phyloP scores from a whole-genome alignment of 2,797 vertebrate genomes.

The Masticophis lateralis region DNA sequence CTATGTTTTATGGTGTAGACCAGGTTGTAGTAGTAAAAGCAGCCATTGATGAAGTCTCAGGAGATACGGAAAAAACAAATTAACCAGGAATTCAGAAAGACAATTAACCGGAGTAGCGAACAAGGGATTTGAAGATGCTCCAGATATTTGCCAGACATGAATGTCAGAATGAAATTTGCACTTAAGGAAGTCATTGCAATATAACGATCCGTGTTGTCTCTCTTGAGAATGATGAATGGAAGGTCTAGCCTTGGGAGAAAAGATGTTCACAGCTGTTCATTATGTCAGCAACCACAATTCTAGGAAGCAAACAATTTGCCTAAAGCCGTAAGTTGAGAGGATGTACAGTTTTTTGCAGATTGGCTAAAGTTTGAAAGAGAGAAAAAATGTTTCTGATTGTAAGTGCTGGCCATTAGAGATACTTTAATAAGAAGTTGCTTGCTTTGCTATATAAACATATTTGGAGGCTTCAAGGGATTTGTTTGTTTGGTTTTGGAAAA shows the following conservation, averaged over 20 bases:
- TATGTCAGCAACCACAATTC: neutral
- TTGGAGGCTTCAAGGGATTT: neutral
- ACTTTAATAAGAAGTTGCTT: neutral
- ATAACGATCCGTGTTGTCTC: neutral
- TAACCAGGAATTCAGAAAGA: neutral
- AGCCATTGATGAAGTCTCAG: neutral
- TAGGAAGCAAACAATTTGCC: neutral
- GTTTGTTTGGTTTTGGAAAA: neutral
- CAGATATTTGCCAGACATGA: neutral
- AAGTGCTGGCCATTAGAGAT: neutral
- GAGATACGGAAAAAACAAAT: neutral
- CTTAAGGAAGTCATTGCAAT: neutral
- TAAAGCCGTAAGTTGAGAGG: neutral
- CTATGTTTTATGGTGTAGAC: neutral
- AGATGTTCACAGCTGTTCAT: conserved; percentile 20
- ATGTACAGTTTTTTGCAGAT: neutral
- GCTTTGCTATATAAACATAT: fast-evolving
- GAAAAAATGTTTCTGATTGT: neutral
- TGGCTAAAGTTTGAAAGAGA: conserved; percentile 9
- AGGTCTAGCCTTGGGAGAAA: neutral
- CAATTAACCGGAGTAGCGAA: neutral
- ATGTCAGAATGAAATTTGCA: neutral
- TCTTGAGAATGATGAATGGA: fast-evolving
- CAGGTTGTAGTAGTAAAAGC: neutral
- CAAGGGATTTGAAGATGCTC: neutral